Base-by-base conservation (phyloP, 2,888 invertebrate genomes). In the Apodemia mormo region DNA sequence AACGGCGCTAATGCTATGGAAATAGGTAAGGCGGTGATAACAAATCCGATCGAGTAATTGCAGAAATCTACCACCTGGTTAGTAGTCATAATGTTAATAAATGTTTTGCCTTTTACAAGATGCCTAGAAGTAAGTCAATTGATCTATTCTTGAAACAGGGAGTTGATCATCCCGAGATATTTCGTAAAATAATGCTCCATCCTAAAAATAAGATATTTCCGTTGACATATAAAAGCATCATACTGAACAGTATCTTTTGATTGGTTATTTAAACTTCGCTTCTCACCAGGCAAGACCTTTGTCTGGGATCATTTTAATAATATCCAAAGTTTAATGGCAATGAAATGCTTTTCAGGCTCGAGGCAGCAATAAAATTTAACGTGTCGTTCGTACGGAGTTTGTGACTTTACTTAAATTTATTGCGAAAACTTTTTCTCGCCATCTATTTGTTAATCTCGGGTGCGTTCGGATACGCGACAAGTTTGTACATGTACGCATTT, bases 221-320 rank as follows among this genome's bases (percentile, higher is more conserved):
- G n/a, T 14, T 52, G 52, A 6, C 29, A 58, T 61, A 45, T 68
- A 33, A 6, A 64, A 33, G n/a, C 30, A 58, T 56, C 37, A 10
- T 29, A 10, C 68, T 45, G 45, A 68, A 4, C 52, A 30, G 14
- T 52, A 49, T 52, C 49, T 66, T 70, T 68, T 68, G 68, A 71
- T 70, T 65, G 65, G 56, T 56, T 58, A 68, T 69, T 69, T 52
- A 69, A 73, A 73, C 68, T 72, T 73, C 33, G 71, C 68, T 72
- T 73, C 43, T 56, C 56, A 56, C 68, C 40, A 65, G 67, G 52
- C 64, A 68, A 81, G 82, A 82, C 85, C 85, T 85, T 86, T 86
- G 87, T 86, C 85, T 82, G 85, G 80, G 85, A 88, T 86, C 88
- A 89, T 90, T 90, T 89, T 85, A 88, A 88, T 89, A 88, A 90